Evolutionary conservation across 1,140 invertebrate species (phyloP), one percentile per base, ranked within the genome.

Genomic region (Cherax destructor): DNA sequence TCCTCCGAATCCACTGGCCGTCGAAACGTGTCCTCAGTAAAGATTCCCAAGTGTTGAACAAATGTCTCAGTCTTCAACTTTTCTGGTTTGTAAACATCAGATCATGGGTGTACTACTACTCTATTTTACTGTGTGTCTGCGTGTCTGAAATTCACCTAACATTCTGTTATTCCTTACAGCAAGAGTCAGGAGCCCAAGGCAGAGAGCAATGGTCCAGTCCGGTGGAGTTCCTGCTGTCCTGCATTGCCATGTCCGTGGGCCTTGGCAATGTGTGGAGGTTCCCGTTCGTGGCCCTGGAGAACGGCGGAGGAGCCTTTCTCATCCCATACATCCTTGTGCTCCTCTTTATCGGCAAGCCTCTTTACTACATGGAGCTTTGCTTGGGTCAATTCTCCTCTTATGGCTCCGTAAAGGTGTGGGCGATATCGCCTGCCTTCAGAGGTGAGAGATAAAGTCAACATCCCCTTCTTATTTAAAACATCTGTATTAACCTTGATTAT

Each of bases 271-370:
- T 95, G 50, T 95, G 95, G 95, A 84, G 95, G 56, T 95, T 95
- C 91, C 95, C 95, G 0, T 95, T 94, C 88, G 94, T 94, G 16
- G 95, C 95, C 0, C 95, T 94, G 92, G 94, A 94, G 77, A 95
- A 95, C 90, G 94, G 94, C 11, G 94, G 94, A 13, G 95, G 95
- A 49, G 95, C 96, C 30, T 96, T 96, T 93, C 92, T 95, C 61
- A 95, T 96, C 61, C 95, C 95, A 6, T 96, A 96, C 93, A 90
- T 96, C 47, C 93, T 96, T 18, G 95, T 96, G 50, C 95, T 96
- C 92, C 94, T 96, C 18, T 93, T 96, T 59, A 95, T 96, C 86
- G 95, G 95, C 24, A 95, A 90, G 94, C 93, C 93, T 5, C 80
- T 93, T 50, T 93, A 93, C 87, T 93, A 93, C 65, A 92, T 93